Evolutionary conservation across 2,797 vertebrate species (phyloP).

Genomic region (Mus caroli): DNA sequence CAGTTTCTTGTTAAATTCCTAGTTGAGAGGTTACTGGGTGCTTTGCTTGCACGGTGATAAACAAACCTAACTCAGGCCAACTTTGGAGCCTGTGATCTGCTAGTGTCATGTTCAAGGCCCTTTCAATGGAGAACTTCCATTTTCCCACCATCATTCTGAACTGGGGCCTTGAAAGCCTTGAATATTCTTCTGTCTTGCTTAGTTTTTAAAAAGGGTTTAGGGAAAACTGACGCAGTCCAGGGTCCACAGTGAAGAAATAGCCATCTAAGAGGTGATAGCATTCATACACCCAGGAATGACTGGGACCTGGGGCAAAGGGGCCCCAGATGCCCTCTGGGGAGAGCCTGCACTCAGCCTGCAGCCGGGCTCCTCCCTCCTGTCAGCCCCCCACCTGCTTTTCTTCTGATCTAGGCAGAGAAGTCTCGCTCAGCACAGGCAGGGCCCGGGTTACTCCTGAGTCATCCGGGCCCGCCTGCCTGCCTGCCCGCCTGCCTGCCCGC

Average conservation of each 20-base stretch:
- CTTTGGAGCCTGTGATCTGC: background rate
- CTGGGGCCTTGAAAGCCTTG: constrained; percentile 15
- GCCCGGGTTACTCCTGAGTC: constrained; percentile 84
- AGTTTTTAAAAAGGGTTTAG: constrained; percentile 25
- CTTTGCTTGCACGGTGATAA: background rate
- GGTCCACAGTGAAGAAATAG: background rate
- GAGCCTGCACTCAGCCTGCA: background rate
- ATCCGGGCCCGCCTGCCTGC: constrained; percentile 8
- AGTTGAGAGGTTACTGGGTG: background rate
- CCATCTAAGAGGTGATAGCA: background rate
- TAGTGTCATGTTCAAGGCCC: constrained; percentile 17
- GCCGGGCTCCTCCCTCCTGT: background rate
- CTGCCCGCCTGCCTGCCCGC: background rate
- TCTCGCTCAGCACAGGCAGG: constrained; percentile 53
- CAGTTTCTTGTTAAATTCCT: background rate
- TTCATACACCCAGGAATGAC: background rate
- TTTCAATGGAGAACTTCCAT: constrained; percentile 45
- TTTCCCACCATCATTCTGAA: constrained; percentile 49
- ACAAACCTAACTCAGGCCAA: background rate
- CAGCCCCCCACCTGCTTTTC: background rate
- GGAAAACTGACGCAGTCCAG: background rate
- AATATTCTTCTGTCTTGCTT: constrained; percentile 14
- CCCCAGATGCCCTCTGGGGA: background rate
- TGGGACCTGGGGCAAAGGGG: background rate
- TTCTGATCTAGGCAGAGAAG: background rate